Evolutionary conservation across 2,797 vertebrate genomes (phyloP).

Genomic region (Babyrousa celebensis): DNA sequence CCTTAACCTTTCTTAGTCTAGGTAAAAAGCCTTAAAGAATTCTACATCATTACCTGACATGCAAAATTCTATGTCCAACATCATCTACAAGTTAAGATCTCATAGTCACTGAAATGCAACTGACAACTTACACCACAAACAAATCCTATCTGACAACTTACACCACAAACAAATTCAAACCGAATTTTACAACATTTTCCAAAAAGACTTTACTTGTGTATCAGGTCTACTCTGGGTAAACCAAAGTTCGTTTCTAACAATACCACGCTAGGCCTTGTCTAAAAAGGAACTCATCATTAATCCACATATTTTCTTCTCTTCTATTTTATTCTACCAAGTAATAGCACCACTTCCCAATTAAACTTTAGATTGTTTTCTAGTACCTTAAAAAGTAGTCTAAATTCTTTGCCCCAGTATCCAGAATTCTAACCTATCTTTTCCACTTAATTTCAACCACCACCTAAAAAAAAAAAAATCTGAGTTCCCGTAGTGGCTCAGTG

Average conservation of each 20-base stretch:
- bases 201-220: neutral
- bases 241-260: neutral
- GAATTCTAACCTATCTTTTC: neutral
- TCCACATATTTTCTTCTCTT: neutral
- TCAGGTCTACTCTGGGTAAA: neutral
- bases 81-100: slow-evolving; percentile 6
- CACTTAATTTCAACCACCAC: neutral
- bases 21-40: slow-evolving; percentile 55
- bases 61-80: neutral
- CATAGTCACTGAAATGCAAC: slow-evolving; percentile 32
- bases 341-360: neutral
- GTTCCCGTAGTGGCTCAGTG: too few relatives aligned
- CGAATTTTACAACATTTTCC: slow-evolving; percentile 5
- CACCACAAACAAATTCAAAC: neutral
- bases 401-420: slow-evolving; percentile 18
- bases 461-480: too few relatives aligned
- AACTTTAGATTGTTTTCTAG: neutral
- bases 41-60: neutral
- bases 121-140: neutral
- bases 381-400: slow-evolving; percentile 5
- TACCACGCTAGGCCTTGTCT: neutral
- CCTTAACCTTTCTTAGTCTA: neutral
- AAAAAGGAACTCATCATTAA: slow-evolving; percentile 27
- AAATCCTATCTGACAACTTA: slow-evolving; percentile 1
- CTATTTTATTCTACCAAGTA: neutral